Evolutionary conservation across 2,888 invertebrate genomes (phyloP), one percentile per base, ranked within the genome.

Genomic region (Fabriciana adippe): DNA sequence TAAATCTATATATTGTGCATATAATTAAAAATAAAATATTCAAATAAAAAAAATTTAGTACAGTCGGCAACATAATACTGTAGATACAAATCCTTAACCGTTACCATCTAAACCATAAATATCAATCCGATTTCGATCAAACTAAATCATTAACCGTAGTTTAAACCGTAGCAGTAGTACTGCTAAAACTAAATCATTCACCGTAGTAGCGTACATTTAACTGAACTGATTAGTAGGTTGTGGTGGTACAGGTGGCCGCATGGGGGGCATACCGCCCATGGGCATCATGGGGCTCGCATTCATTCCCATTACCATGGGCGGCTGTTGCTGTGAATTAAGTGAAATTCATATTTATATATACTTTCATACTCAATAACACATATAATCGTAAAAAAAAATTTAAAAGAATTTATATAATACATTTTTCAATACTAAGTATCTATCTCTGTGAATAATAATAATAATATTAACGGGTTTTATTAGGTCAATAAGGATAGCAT

Each of bases 221-320:
- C 91, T 92, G 83, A 92, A 92, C 75, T 92, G 89, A 77, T 92
- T 91, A 73, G 88, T 84, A 67, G 89, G 85, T 64, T 90, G 91
- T 0, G 90, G 84, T 5, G 88, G 90, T 47, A 90, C 77, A 15
- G 87, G 83, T 50, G 92, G 92, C 54, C 91, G 81, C 87, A 90
- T 87, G 53, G 91, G 91, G 54, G 80, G 82, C 59, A 77, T 74
- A 13, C 81, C 84, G 41, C 82, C 83, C 87, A 88, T 85, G 1
- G 87, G 86, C 87, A 89, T 86, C 84, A 89, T 87, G 18, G 84
- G 85, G 13, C 86, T 79, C 47, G 88, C 85, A 16, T 78, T 80
- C 89, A 92, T 89, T 45, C 90, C 90, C 89, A 92, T 91, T 87
- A 91, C 90, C 92, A 92, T 87, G 80, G 82, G 82, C 82, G 89